Evolutionary conservation across 2,113 vertebrate genomes (phyloP).

Genomic region (Lutjanus erythropterus): DNA sequence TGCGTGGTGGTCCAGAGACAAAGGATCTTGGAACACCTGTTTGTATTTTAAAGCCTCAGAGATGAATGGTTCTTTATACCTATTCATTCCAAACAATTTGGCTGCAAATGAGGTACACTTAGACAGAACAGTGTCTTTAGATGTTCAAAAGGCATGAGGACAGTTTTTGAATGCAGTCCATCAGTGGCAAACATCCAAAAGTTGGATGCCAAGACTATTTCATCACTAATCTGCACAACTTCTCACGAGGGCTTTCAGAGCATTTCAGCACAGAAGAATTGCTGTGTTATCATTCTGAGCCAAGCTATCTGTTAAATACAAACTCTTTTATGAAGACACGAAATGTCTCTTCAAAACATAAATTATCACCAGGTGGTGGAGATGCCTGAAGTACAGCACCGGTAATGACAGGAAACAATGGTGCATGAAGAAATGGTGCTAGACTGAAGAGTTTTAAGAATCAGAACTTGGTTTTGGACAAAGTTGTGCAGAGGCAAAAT

Average conservation of each 20-base stretch:
- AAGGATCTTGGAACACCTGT: conserved; percentile 35
- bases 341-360: conserved; percentile 18
- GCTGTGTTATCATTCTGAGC: conserved; percentile 14
- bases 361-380: conserved; percentile 22
- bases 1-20: background rate
- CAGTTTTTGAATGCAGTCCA: conserved; percentile 33
- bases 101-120: conserved; percentile 24
- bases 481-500: background rate
- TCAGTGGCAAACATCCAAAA: conserved; percentile 32
- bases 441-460: background rate
- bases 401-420: background rate
- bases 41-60: conserved; percentile 21
- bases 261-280: conserved; percentile 9
- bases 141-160: conserved; percentile 14
- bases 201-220: conserved; percentile 31
- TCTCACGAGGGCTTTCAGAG: background rate
- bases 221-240: background rate
- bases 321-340: conserved; percentile 11
- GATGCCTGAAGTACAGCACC: background rate
- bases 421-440: background rate
- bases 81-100: conserved; percentile 39
- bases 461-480: background rate
- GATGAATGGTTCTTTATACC: conserved; percentile 30
- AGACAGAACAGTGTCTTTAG: background rate
- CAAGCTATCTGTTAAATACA: conserved; percentile 3